Base-by-base conservation (phyloP, 1,140 invertebrate species). In the Drosophila leontia region DNA sequence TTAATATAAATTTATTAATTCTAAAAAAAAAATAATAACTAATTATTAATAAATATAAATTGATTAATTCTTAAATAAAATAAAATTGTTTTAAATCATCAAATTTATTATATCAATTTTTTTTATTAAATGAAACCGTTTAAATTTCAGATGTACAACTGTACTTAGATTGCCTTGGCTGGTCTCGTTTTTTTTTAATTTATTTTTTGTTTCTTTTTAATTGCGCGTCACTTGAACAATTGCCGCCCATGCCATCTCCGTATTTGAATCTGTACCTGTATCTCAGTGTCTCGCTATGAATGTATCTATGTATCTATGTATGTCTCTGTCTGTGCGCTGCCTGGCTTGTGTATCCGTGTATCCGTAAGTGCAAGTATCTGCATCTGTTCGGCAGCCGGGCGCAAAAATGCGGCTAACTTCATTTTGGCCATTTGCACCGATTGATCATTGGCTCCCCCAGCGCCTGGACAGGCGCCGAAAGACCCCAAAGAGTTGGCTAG, bases 211-310 rank as follows among this genome's bases (percentile, higher is more conserved):
- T 39, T 39, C 15, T 44, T 87, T 86, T 86, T 86, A 86, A 86
- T 86, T 86, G 82, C 83, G 78, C 53, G 58, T 70, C 74, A 64
- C 71, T 68, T 62, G 60, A 86, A 86, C 83, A 86, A 87, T 80
- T 88, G 84, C 80, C 82, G 71, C 76, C 76, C 75, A 71, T 62
- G 35, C 56, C 56, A 75, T 78, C 39, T 70, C 45, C 62, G 50
- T 76, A 79, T 70, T 61, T 82, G 75, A 60, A 80, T 64, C 70
- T 72, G 48, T 59, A 68, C 67, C 75, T 78, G 63, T 65, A 56
- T 65, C 58, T 79, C 53, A 12, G n/a, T 12, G 29, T 34, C 29
- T 17, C 29, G 11, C 0, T 13, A 12, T 35, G 50, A 51, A 34
- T 51, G 48, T 51, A 34, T 51, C 48, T 51, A 34, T 34, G 34